A percentile compares a stretch with the other conserved stretches of the same genome.
Evolutionary conservation across 2,888 invertebrate genomes (phyloP).

Genomic region (Caenorhabditis sp.): DNA sequence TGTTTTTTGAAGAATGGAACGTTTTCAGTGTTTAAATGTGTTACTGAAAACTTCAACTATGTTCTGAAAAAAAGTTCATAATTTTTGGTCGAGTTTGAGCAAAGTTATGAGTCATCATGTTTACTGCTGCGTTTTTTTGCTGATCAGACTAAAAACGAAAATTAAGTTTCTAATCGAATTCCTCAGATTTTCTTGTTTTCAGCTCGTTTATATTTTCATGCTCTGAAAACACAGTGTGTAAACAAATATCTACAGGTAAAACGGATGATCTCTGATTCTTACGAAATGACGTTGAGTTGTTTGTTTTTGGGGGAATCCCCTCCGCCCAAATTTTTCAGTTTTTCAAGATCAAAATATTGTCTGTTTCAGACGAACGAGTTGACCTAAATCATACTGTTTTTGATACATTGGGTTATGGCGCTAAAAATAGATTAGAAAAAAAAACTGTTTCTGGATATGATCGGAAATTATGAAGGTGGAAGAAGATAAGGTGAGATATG

Average conservation of each 20-base stretch:
- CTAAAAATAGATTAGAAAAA: constrained; percentile 16
- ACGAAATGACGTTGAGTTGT: constrained; percentile 4
- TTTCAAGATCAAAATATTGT: constrained; percentile 13
- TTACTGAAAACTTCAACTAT: too few species aligned
- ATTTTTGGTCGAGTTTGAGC: too few species aligned
- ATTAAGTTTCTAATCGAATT: neutral
- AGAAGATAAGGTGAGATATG: neutral
- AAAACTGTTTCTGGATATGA: neutral
- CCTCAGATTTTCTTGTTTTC: neutral
- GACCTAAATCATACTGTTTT: constrained; percentile 9
- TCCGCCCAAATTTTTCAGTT: neutral
- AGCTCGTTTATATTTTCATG: neutral
- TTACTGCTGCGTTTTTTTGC: too few species aligned
- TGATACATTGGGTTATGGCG: neutral
- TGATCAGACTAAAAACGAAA: neutral
- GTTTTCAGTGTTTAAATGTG: too few species aligned
- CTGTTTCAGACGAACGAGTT: neutral
- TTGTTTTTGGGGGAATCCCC: neutral
- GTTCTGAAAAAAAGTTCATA: too few species aligned
- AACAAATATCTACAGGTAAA: constrained; percentile 6
- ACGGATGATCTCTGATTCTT: constrained; percentile 13
- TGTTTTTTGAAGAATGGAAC: too few species aligned
- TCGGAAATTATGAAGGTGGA: neutral
- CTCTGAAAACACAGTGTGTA: constrained; percentile 1
- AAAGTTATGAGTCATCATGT: too few species aligned